phyloP scores from a whole-genome alignment of 64 coral and sea anemone species.

The Pachyseris speciosa region DNA sequence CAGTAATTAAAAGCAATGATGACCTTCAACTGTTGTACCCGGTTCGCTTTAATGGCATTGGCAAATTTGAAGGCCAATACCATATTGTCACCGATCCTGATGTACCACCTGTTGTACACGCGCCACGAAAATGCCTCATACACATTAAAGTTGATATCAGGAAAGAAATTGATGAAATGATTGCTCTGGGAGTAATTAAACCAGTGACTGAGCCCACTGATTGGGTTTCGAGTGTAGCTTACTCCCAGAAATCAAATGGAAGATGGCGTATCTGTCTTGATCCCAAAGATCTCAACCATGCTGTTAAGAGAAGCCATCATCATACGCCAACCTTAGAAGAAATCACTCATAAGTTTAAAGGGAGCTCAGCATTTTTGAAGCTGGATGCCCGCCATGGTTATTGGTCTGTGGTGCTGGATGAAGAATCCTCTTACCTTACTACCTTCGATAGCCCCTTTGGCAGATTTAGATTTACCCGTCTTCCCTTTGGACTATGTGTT shows the following conservation, averaged over 20 bases:
- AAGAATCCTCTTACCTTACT: conserved; percentile 11
- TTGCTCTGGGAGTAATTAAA: background rate
- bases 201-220: conserved; percentile 7
- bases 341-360: background rate
- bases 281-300: conserved; percentile 37
- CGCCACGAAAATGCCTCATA: background rate
- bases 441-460: conserved; percentile 44
- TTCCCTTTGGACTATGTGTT: conserved; percentile 39
- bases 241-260: background rate
- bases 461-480: conserved; percentile 21
- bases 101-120: conserved; percentile 15
- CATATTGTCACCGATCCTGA: conserved; percentile 24
- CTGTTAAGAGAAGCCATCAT: conserved; percentile 5
- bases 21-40: background rate
- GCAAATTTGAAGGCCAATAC: background rate
- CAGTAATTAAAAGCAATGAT: background rate
- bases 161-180: conserved; percentile 4
- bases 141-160: conserved; percentile 9
- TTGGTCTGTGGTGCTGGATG: conserved; percentile 5
- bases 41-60: background rate
- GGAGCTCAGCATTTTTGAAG: conserved; percentile 26
- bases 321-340: conserved; percentile 40
- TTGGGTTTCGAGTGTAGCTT: background rate
- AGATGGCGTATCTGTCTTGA: background rate
- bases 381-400: conserved; percentile 36